These are phyloP conservation scores for Aphrophora alni DNA, from an alignment of 2,888 invertebrate genomes.

Conservation along the genomic window DNA sequence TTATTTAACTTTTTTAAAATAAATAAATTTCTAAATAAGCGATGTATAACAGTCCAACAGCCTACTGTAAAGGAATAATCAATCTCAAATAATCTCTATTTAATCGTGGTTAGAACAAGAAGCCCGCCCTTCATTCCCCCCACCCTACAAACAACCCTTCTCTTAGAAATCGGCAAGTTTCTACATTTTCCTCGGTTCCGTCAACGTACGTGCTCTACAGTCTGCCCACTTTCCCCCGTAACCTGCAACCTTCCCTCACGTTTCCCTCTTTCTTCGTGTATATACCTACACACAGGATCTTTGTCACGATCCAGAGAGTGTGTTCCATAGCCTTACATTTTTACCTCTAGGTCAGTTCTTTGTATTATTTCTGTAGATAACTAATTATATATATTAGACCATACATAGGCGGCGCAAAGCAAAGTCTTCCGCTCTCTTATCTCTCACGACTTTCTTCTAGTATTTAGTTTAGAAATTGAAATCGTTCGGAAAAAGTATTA, in stretches of 20 bases:
- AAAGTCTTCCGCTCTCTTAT: neutral
- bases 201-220: neutral
- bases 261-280: too few species aligned
- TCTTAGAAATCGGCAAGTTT: too few species aligned
- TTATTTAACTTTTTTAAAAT: too few species aligned
- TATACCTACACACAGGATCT: neutral
- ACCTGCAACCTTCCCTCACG: too few species aligned
- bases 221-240: neutral
- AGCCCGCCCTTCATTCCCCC: too few species aligned
- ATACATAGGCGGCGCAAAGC: neutral
- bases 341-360: neutral
- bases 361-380: neutral
- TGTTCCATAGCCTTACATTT: neutral
- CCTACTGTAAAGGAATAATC: too few species aligned
- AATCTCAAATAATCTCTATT: too few species aligned
- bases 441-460: neutral
- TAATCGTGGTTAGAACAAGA: too few species aligned
- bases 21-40: too few species aligned
- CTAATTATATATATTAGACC: neutral
- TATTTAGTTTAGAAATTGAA: conserved; percentile 9
- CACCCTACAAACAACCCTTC: too few species aligned
- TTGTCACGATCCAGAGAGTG: neutral
- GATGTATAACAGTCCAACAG: too few species aligned
- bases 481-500: neutral
- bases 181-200: neutral